Evolutionary conservation across 2,888 invertebrate species (phyloP).

Genomic region (Steinernema carpocapsae): DNA sequence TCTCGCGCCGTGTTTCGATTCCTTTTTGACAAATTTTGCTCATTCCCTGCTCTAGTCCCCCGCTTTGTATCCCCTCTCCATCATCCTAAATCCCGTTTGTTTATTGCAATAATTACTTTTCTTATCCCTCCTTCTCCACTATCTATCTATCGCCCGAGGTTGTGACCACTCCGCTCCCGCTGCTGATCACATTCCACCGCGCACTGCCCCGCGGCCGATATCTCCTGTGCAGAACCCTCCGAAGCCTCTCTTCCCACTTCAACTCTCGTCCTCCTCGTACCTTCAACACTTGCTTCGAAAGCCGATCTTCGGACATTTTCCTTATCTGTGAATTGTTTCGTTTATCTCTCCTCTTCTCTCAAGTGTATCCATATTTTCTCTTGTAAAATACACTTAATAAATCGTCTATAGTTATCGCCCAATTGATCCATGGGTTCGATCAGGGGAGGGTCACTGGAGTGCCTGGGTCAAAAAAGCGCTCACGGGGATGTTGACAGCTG

Average conservation of each 20-base stretch:
- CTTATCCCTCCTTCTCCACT: too few species aligned
- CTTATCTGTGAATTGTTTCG: neutral
- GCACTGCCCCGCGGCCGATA: constrained; percentile 35
- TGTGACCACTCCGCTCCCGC: constrained; percentile 19
- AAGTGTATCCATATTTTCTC: constrained; percentile 13
- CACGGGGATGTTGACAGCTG: constrained; percentile 1
- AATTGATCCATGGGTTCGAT: too few species aligned
- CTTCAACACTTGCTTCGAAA: too few species aligned
- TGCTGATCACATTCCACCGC: constrained; percentile 34
- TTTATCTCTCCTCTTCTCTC: neutral
- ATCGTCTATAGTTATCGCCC: constrained; percentile 17
- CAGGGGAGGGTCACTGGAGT: neutral
- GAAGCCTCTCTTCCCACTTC: neutral
- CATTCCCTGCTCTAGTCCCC: constrained; percentile 34
- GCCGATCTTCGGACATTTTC: constrained; percentile 1
- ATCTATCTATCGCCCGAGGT: constrained; percentile 28
- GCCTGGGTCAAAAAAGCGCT: too few species aligned
- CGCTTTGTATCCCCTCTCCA: neutral
- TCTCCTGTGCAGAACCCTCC: neutral
- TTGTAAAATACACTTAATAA: constrained; percentile 32
- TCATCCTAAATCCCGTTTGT: neutral
- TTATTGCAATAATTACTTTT: constrained; percentile 19
- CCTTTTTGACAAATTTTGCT: constrained; percentile 23
- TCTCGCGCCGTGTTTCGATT: constrained; percentile 5
- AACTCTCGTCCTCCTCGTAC: neutral